Evolutionary conservation across 2,113 vertebrate species (phyloP).

Genomic region (Nycticebus coucang): DNA sequence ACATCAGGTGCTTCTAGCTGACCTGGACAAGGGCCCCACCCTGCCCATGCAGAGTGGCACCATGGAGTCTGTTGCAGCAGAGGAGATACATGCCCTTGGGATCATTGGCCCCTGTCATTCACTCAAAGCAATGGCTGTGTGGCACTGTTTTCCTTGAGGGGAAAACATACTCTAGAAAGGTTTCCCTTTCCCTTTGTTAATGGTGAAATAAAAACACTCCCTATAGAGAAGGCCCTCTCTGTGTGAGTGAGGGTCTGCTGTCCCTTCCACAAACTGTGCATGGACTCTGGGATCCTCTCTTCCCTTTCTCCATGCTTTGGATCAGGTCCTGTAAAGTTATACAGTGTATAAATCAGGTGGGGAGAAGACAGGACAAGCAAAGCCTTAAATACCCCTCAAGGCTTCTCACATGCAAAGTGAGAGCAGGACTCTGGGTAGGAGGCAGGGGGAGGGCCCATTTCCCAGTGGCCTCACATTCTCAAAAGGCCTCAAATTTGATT

Average conservation of each 20-base stretch:
- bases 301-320: background rate
- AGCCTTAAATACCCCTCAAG: background rate
- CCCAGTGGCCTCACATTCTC: background rate
- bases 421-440: background rate
- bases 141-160: background rate
- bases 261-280: background rate
- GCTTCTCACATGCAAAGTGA: background rate
- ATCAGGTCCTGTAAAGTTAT: background rate
- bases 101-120: background rate
- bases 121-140: background rate
- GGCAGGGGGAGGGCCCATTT: background rate
- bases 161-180: background rate
- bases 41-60: background rate
- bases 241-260: background rate
- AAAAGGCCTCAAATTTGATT: background rate
- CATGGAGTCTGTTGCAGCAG: background rate
- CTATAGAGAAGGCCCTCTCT: background rate
- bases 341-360: background rate
- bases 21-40: background rate
- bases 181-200: conserved; percentile 18
- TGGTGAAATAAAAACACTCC: conserved; percentile 13
- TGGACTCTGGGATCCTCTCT: background rate
- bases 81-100: background rate
- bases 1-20: background rate
- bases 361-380: background rate